Evolutionary conservation across 2,797 vertebrate species (phyloP).

Genomic region (Ceryle rudis): DNA sequence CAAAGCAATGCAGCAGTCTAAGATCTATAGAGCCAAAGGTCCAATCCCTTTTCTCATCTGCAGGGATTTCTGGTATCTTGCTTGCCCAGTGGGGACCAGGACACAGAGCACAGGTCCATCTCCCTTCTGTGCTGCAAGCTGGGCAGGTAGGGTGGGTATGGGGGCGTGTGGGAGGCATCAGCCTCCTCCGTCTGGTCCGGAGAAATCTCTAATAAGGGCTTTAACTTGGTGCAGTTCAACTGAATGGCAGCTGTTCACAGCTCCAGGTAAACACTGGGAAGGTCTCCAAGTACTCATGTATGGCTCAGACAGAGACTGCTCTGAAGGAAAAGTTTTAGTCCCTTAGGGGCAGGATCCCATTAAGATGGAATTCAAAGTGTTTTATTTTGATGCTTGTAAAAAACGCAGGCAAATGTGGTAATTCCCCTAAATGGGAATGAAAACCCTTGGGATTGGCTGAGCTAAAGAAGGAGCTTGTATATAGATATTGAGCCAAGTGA

Average conservation of each 20-base stretch:
- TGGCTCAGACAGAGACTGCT: neutral
- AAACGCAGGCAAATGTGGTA: neutral
- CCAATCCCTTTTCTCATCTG: neutral
- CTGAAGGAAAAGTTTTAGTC: neutral
- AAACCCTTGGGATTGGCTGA: neutral
- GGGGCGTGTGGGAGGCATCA: neutral
- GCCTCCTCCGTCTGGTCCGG: neutral
- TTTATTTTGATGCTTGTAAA: neutral
- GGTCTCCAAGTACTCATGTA: neutral
- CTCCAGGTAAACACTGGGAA: constrained; percentile 10
- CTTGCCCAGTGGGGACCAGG: neutral
- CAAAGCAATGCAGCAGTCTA: neutral
- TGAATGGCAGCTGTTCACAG: neutral
- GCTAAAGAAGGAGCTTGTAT: neutral
- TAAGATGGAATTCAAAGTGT: neutral
- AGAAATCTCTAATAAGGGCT: neutral
- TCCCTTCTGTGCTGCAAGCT: neutral
- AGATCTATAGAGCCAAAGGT: neutral
- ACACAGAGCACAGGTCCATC: neutral
- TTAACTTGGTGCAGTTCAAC: neutral
- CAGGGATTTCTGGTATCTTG: neutral
- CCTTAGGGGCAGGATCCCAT: neutral
- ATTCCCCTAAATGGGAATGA: neutral
- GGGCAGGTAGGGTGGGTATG: neutral
- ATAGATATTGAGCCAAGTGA: neutral